A percentile compares a stretch with the other conserved stretches of the same genome.
These are phyloP conservation scores for Falco biarmicus DNA, from an alignment of 2,797 vertebrate species.

Conservation along the genomic window DNA sequence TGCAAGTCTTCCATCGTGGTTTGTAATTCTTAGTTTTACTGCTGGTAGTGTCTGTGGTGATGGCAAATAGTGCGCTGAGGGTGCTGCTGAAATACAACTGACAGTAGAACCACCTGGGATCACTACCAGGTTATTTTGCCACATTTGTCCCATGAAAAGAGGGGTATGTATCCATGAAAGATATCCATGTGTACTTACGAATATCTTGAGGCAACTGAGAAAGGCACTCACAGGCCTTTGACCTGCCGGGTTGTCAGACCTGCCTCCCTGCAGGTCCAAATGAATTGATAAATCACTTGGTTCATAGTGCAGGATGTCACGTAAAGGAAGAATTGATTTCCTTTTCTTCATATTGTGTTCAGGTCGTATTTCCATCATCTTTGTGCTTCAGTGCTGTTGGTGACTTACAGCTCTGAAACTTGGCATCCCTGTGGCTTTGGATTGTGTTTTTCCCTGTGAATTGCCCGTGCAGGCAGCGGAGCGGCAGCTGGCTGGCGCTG, in stretches of 20 bases:
- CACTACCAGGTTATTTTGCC: not conserved
- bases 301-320: not conserved
- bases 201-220: not conserved
- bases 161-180: no score
- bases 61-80: not conserved
- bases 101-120: accelerated
- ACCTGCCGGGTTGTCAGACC: not conserved
- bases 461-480: not conserved
- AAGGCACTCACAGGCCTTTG: not conserved
- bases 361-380: not conserved
- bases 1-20: accelerated
- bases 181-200: no score
- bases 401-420: not conserved
- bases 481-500: not conserved
- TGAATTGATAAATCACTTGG: not conserved
- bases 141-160: not conserved
- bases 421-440: not conserved
- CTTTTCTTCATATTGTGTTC: accelerated
- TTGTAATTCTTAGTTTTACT: not conserved
- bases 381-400: not conserved
- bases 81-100: not conserved
- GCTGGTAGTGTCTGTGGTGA: not conserved
- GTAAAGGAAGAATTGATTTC: not conserved
- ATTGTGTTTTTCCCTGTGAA: not conserved
- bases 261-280: not conserved